Conservation (phyloP, 2,797 vertebrate species). For the Myotis daubentonii region DNA sequence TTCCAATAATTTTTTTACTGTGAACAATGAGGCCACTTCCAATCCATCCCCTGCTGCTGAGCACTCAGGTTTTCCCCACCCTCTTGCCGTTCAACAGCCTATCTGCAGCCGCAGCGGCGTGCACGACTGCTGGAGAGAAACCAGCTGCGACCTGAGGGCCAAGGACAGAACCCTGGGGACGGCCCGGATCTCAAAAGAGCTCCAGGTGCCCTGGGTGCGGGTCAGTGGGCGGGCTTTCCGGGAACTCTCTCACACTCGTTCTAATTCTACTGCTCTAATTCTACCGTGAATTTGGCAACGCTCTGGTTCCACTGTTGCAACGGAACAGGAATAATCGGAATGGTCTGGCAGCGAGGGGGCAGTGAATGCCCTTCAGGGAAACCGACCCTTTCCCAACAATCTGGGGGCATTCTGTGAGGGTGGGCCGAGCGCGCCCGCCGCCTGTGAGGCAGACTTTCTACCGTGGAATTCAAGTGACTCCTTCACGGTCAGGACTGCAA, state of each 20-base stretch:
- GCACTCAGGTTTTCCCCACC: not conserved
- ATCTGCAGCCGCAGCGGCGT: not conserved
- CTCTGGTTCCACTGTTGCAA: not conserved
- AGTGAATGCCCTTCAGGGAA: not conserved
- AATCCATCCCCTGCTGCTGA: not conserved
- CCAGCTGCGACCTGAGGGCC: not conserved
- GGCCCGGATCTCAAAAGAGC: not conserved
- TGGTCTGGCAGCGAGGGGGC: not conserved
- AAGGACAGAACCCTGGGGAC: not conserved
- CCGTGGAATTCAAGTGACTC: not conserved
- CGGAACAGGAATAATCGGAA: not conserved
- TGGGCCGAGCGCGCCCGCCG: no score
- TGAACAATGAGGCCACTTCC: not conserved
- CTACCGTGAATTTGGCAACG: not conserved
- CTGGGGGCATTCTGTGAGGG: not conserved
- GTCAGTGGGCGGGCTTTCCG: no score
- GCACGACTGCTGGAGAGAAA: not conserved
- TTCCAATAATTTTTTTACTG: not conserved
- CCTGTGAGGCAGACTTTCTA: not conserved
- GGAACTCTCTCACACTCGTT: not conserved
- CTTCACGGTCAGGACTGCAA: not conserved
- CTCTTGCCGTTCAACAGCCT: not conserved
- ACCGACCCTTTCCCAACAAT: not conserved
- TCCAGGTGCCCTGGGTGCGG: not conserved
- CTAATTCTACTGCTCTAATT: not conserved